Evolutionary conservation across 2,797 vertebrate species (phyloP).

Genomic region (Falco naumanni): DNA sequence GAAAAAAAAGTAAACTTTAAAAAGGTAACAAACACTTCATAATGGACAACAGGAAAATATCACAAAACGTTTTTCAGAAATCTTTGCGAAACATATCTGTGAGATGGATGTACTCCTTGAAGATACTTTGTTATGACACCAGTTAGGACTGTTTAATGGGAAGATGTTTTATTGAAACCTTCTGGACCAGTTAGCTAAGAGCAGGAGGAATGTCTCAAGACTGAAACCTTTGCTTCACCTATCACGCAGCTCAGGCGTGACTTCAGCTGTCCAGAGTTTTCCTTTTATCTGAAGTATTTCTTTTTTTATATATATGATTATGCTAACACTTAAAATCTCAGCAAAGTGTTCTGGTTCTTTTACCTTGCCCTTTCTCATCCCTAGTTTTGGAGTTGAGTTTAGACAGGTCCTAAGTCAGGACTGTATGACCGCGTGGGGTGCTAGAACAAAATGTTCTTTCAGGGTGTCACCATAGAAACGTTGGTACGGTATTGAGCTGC

Average conservation of each 20-base stretch:
- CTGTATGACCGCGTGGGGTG: not conserved
- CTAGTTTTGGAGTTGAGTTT: not conserved
- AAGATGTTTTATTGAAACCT: not conserved
- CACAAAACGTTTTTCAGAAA: not conserved
- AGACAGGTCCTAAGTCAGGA: not conserved
- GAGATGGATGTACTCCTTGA: not conserved
- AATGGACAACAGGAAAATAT: not conserved
- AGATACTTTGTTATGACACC: not conserved
- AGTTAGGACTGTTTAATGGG: not conserved
- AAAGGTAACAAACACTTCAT: not conserved
- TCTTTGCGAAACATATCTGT: not conserved
- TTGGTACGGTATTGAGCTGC: not conserved
- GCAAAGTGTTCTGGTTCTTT: not conserved
- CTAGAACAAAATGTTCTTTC: constrained; percentile 28
- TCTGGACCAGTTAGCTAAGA: not conserved
- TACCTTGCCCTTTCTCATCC: not conserved
- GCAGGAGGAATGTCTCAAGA: not conserved
- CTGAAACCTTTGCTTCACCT: not conserved
- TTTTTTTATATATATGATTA: not conserved
- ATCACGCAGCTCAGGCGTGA: not conserved
- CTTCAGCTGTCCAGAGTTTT: not conserved
- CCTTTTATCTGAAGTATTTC: not conserved
- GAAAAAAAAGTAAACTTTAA: not conserved
- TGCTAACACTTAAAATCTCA: not conserved
- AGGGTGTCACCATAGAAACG: constrained; percentile 24